Evolutionary conservation across 2,797 vertebrate species (phyloP).

Genomic region (Sebastes hubbsi): DNA sequence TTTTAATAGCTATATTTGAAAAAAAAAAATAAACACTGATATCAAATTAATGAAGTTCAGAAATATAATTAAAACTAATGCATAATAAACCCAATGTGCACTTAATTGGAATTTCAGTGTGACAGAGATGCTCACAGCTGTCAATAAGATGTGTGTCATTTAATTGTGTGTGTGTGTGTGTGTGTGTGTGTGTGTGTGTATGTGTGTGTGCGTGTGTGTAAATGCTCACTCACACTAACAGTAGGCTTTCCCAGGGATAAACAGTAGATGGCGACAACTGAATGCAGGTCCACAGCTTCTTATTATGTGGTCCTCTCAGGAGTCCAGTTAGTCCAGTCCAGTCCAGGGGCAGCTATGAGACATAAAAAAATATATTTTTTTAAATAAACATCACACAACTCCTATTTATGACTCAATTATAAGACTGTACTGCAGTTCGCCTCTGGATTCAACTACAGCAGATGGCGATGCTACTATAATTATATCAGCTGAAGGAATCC

Average conservation of each 20-base stretch:
- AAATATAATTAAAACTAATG: slow-evolving; percentile 3
- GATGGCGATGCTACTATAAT: slow-evolving; percentile 57
- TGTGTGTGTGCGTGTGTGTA: neutral
- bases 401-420: neutral
- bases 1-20: neutral
- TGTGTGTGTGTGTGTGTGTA: neutral
- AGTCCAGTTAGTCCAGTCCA: neutral
- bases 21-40: neutral
- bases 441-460: slow-evolving; percentile 47
- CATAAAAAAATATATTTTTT: neutral
- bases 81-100: slow-evolving; percentile 8
- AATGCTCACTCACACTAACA: neutral
- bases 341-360: neutral
- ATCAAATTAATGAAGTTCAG: neutral
- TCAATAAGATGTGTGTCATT: slow-evolving; percentile 20
- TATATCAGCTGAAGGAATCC: slow-evolving; percentile 6
- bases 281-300: slow-evolving; percentile 28
- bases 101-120: slow-evolving; percentile 33
- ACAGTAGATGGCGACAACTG: slow-evolving; percentile 77
- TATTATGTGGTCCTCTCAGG: neutral
- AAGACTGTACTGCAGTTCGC: neutral
- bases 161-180: neutral
- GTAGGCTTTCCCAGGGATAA: slow-evolving; percentile 47
- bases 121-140: slow-evolving; percentile 46
- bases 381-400: neutral